Conservation (phyloP, 2,888 invertebrate species). For the Sphaeridia pumilis region DNA sequence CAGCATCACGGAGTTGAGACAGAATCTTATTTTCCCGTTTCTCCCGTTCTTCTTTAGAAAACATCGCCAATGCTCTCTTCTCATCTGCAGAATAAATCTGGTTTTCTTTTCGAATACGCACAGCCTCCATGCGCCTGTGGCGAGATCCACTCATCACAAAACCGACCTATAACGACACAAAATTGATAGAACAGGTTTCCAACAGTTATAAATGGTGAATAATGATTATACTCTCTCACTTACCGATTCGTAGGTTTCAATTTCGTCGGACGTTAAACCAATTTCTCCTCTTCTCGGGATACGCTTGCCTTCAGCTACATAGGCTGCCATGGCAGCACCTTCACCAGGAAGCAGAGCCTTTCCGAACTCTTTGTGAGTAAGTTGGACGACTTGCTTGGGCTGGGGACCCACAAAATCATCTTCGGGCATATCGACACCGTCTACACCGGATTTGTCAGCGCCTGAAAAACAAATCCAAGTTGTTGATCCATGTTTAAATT, state of each 20-base stretch:
- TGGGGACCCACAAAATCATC: slow-evolving; percentile 53
- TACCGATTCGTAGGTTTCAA: slow-evolving; percentile 76
- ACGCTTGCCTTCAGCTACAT: slow-evolving; percentile 94
- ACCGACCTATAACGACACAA: slow-evolving; percentile 26
- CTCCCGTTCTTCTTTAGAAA: slow-evolving; percentile 92
- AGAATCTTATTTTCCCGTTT: slow-evolving; percentile 93
- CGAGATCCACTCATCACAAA: slow-evolving; percentile 40
- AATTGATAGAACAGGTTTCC: not conserved
- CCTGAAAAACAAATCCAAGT: not conserved
- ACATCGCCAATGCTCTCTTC: slow-evolving; percentile 93
- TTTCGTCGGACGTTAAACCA: slow-evolving; percentile 90
- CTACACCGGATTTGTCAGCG: slow-evolving; percentile 13
- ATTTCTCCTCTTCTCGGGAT: slow-evolving; percentile 98
- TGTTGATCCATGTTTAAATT: not conserved
- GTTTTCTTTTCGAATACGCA: slow-evolving; percentile 97
- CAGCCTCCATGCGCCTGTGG: slow-evolving; percentile 98
- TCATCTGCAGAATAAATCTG: slow-evolving; percentile 99
- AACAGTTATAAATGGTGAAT: not conserved
- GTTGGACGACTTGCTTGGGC: slow-evolving; percentile 55
- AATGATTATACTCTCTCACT: slow-evolving; percentile 44
- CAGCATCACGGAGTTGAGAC: slow-evolving; percentile 85
- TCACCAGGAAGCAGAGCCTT: slow-evolving; percentile 92
- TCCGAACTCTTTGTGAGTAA: slow-evolving; percentile 72
- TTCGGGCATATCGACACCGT: slow-evolving; percentile 38
- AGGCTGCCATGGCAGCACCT: slow-evolving; percentile 99